Evolutionary conservation across 2,888 invertebrate species (phyloP), one percentile per base, ranked within the genome.

Genomic region (Hipparchia sbordonii): DNA sequence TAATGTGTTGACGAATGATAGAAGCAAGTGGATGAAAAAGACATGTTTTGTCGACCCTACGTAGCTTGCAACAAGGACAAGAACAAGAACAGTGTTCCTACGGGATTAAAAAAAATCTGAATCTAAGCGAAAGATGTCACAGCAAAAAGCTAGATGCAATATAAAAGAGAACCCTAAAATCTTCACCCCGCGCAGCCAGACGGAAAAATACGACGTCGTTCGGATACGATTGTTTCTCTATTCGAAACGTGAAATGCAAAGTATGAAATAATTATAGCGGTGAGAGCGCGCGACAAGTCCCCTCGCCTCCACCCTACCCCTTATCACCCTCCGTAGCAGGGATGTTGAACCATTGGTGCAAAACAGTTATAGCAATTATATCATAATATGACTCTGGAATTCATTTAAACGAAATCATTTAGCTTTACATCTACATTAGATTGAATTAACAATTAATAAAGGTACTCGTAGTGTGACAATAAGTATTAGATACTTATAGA

Each of bases 191-290:
- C 51, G 51, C 65, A 52, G 65, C 65, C 33, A 65, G 65, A 65
- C 65, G 65, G 65, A 65, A 65, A 65, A 65, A 65, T 65, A 65
- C 65, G 46, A 67, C 67, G 80, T 82, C 79, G 79, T 81, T 82
- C 82, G 78, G 73, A 52, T 78, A 76, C 87, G 86, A 91, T 91
- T 89, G 89, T 89, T 90, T 88, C 86, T 84, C 83, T 86, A 84
- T 82, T 82, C 86, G 80, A 82, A 84, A 87, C 82, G 86, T 84
- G 84, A 87, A 87, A 89, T 85, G 87, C 87, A 86, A 87, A 89
- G 89, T 89, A 91, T 90, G 90, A 91, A 92, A 92, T 92, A 92
- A 92, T 92, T 91, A 92, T 89, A 86, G 85, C 84, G 84, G 84
- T 80, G 85, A 84, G 88, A 84, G 83, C 86, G 82, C 85, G 85